These are phyloP conservation scores for Clarias fuscus DNA, from an alignment of 2,797 vertebrate genomes.

Conservation along the genomic window DNA sequence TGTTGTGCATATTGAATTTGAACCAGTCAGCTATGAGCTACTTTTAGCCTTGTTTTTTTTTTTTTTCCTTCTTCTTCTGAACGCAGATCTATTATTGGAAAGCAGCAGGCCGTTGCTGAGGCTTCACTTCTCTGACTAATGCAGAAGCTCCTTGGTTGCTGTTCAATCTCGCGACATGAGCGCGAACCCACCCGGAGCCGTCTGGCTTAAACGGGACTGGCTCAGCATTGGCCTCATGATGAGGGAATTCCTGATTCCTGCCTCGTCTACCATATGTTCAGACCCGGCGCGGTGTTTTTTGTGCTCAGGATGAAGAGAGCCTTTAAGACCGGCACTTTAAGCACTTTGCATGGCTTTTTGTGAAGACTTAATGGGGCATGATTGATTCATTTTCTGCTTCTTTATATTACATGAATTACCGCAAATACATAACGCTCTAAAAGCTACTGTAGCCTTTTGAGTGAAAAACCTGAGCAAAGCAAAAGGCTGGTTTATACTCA, in stretches of 20 bases:
- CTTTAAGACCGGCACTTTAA: background rate
- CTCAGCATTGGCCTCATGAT: background rate
- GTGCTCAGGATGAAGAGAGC: background rate
- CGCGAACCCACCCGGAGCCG: background rate
- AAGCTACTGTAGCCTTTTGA: background rate
- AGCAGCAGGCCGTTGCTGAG: background rate
- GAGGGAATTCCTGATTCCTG: conserved; percentile 11
- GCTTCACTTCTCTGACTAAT: background rate
- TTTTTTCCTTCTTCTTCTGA: no score
- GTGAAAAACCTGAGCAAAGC: background rate
- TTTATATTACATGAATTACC: background rate
- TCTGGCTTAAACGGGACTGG: conserved; percentile 32
- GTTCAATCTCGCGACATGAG: conserved; percentile 9
- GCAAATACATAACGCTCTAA: background rate
- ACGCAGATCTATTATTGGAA: background rate
- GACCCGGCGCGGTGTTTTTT: background rate
- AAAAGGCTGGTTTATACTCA: no score
- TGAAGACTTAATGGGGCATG: background rate
- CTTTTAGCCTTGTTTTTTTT: background rate
- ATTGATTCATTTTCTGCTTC: background rate
- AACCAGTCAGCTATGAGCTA: background rate
- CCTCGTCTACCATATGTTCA: background rate
- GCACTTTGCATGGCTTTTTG: background rate
- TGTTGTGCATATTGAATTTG: background rate
- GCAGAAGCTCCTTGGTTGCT: background rate